Conservation (phyloP, 2,113 vertebrate genomes). For the Malurus alboscapulatus region DNA sequence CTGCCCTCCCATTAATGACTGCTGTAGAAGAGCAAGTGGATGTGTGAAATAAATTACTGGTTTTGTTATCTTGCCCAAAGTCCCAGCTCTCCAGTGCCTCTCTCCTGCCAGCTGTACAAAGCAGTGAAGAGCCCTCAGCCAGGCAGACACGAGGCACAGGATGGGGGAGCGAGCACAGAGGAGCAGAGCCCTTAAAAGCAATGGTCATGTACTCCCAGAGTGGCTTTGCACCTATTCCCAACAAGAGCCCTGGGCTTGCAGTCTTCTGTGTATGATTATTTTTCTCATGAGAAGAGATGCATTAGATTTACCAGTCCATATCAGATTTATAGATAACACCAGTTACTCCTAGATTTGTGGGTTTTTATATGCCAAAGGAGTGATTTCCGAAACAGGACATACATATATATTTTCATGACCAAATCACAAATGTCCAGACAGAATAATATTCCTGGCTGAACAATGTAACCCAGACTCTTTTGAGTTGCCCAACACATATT, state of each 20-base stretch:
- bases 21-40: neutral
- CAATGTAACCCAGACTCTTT: neutral
- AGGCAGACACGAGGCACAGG: neutral
- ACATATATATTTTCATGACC: neutral
- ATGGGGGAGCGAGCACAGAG: neutral
- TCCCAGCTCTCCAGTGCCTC: neutral
- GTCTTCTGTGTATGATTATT: neutral
- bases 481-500: neutral
- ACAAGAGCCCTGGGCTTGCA: neutral
- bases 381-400: neutral
- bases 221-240: neutral
- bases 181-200: neutral
- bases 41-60: neutral
- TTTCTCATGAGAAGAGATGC: neutral
- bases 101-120: accelerated
- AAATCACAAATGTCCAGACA: neutral
- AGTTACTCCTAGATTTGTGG: neutral
- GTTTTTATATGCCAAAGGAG: neutral
- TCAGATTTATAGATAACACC: neutral
- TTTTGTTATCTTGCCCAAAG: neutral
- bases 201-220: neutral
- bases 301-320: neutral
- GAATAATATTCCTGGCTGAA: neutral
- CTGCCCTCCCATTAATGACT: neutral
- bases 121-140: neutral